phyloP scores from a whole-genome alignment of 1,140 invertebrate genomes.

The Copidosoma floridanum region DNA sequence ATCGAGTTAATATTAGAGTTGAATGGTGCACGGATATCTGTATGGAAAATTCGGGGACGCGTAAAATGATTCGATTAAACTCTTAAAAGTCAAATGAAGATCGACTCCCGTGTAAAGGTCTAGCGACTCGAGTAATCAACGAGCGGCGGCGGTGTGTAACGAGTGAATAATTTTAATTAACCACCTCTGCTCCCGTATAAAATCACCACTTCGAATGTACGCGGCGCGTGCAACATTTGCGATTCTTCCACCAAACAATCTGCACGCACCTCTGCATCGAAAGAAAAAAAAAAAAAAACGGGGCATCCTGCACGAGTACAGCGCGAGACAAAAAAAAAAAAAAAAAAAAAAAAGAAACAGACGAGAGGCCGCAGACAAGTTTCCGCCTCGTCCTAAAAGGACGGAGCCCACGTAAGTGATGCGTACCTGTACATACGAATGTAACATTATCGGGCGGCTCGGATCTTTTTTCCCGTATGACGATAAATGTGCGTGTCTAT shows the following conservation, averaged over 20 bases:
- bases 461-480: constrained; percentile 14
- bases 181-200: no score
- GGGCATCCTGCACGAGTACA: not conserved
- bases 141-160: not conserved
- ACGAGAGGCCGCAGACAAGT: no score
- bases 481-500: not conserved
- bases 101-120: not conserved
- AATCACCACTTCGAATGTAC: not conserved
- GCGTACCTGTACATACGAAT: no score
- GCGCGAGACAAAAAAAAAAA: not conserved
- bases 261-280: not conserved
- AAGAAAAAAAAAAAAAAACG: not conserved
- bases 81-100: no score
- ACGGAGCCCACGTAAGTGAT: no score
- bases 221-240: not conserved
- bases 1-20: no score
- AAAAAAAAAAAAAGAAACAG: not conserved
- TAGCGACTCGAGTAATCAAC: not conserved
- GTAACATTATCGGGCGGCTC: no score
- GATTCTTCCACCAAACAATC: not conserved
- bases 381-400: no score
- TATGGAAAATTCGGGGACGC: no score
- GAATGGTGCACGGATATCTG: no score
- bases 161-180: constrained; percentile 3
- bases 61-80: no score